Conservation (phyloP, 2,888 invertebrate species). For the Rhorus exstirpatorius region DNA sequence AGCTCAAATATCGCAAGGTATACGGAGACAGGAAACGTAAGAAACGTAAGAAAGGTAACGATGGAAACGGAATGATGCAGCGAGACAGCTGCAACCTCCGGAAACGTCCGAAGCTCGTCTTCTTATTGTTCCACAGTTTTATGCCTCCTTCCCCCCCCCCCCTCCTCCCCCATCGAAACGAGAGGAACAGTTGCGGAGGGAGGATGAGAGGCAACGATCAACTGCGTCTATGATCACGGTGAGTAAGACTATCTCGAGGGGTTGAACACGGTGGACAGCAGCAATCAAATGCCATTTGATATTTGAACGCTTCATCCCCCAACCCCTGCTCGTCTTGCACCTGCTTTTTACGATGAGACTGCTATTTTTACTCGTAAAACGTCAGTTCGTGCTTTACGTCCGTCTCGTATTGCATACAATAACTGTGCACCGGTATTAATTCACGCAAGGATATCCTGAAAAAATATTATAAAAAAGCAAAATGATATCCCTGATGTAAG, state of each 20-base stretch:
- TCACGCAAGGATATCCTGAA: too few species aligned
- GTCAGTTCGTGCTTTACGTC: slow-evolving; percentile 29
- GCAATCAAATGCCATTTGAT: slow-evolving; percentile 55
- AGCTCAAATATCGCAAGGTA: slow-evolving; percentile 27
- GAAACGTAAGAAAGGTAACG: neutral
- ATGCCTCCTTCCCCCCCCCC: too few species aligned
- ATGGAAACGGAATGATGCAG: neutral
- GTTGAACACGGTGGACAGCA: slow-evolving; percentile 13
- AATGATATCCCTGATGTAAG: neutral
- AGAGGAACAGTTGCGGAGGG: neutral
- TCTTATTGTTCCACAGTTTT: neutral
- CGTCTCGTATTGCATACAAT: slow-evolving; percentile 18
- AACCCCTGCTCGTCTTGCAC: slow-evolving; percentile 28
- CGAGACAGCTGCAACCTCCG: slow-evolving; percentile 14
- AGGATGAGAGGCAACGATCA: slow-evolving; percentile 32
- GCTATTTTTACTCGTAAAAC: slow-evolving; percentile 59
- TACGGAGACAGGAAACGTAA: neutral
- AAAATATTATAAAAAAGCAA: slow-evolving; percentile 9
- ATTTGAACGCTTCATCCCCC: slow-evolving; percentile 54
- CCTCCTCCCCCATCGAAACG: slow-evolving; percentile 5
- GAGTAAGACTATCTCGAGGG: slow-evolving; percentile 43
- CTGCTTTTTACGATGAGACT: slow-evolving; percentile 52
- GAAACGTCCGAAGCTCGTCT: slow-evolving; percentile 7
- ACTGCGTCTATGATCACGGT: slow-evolving; percentile 49
- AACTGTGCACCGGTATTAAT: slow-evolving; percentile 38